Percentiles rank a stretch among this genome's conserved stretches.
Conservation (phyloP, 2,113 vertebrate species). For the Zosterops hypoxanthus region DNA sequence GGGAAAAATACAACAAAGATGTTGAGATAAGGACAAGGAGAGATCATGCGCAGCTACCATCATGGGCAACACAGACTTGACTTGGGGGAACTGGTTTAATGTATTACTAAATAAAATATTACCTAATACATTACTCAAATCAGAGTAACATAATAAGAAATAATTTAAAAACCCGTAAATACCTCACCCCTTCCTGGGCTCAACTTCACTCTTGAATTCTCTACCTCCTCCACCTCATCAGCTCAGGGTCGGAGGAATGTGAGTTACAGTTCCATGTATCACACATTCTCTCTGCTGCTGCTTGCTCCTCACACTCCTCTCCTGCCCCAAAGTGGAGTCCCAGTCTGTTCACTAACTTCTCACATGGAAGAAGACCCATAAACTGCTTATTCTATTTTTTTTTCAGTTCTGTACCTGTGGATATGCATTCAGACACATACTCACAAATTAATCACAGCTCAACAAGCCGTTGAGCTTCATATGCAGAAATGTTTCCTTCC, state of each 20-base stretch:
- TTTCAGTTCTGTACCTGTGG: not conserved
- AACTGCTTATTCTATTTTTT: not conserved
- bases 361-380: not conserved
- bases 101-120: not conserved
- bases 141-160: not conserved
- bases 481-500: not conserved
- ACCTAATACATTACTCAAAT: not conserved
- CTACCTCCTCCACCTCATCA: not conserved
- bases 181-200: not conserved
- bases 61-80: fast-evolving
- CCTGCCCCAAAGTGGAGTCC: fast-evolving
- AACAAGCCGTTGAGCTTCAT: not conserved
- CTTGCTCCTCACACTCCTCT: not conserved
- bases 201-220: not conserved
- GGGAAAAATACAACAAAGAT: not conserved
- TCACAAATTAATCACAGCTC: not conserved
- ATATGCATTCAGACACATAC: not conserved
- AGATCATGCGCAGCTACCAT: not conserved
- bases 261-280: not conserved
- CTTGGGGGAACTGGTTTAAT: not conserved
- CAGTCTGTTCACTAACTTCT: not conserved
- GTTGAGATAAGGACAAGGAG: not conserved
- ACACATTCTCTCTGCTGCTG: not conserved
- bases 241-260: fast-evolving
- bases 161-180: not conserved